Evolutionary conservation across 2,888 invertebrate genomes (phyloP).

Genomic region (Geotrupes spiniger): DNA sequence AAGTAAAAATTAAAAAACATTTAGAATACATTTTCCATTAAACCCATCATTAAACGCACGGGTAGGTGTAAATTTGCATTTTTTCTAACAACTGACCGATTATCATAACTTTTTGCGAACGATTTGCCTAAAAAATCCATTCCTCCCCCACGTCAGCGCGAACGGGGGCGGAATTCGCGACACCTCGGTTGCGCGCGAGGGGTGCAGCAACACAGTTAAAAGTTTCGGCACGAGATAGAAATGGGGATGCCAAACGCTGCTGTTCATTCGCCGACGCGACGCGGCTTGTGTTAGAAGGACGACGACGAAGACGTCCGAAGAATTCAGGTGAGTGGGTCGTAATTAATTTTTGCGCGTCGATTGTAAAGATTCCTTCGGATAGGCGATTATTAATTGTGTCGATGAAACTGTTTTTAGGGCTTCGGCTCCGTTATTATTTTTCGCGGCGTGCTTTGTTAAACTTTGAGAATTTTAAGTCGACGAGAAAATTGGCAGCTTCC

Average conservation of each 20-base stretch:
- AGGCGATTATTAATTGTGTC: constrained; percentile 7
- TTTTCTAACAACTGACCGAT: background rate
- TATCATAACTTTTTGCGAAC: constrained; percentile 1
- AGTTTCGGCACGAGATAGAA: constrained; percentile 12
- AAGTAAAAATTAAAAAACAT: too few relatives aligned
- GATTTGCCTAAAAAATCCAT: constrained; percentile 2
- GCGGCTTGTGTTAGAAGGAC: constrained; percentile 37
- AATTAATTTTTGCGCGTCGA: background rate
- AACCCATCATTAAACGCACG: too few relatives aligned
- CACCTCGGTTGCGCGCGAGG: background rate
- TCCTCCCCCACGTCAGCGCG: background rate
- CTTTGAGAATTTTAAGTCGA: too few relatives aligned
- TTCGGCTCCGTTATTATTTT: too few relatives aligned
- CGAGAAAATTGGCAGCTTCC: too few relatives aligned
- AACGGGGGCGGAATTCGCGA: background rate
- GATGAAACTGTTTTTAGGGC: too few relatives aligned
- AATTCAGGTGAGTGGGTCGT: constrained; percentile 30
- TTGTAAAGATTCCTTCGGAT: background rate
- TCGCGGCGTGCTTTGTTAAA: too few relatives aligned
- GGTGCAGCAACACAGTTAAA: background rate
- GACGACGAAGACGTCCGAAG: constrained; percentile 22
- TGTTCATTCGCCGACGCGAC: constrained; percentile 40
- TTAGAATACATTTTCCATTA: too few relatives aligned
- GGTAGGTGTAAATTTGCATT: too few relatives aligned
- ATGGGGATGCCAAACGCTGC: constrained; percentile 8